Conservation (phyloP, 2,797 vertebrate species). For the Petrocephalus sullivani region DNA sequence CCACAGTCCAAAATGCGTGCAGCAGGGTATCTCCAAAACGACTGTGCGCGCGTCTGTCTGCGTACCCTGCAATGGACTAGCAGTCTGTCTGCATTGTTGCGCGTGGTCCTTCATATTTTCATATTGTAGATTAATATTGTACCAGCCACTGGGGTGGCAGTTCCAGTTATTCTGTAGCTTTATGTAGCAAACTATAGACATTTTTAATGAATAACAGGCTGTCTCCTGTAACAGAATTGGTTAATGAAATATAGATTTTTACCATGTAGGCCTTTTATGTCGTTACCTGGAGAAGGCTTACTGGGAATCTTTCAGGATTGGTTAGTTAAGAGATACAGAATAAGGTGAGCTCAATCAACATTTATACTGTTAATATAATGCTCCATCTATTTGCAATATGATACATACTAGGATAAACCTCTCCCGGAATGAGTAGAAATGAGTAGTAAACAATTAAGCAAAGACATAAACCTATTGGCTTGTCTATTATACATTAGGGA, state of each 20-base stretch:
- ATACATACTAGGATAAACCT: not conserved
- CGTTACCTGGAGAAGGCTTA: not conserved
- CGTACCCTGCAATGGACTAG: not conserved
- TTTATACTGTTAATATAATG: not conserved
- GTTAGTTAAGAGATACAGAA: not conserved
- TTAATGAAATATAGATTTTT: not conserved
- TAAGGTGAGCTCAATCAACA: not conserved
- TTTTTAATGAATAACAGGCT: not conserved
- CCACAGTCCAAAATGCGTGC: not conserved
- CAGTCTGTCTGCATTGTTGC: not conserved
- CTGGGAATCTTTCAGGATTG: not conserved
- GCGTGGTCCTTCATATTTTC: not conserved
- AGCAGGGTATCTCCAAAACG: not conserved
- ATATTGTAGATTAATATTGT: not conserved
- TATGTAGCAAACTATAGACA: not conserved
- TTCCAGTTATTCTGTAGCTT: not conserved
- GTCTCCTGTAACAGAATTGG: not conserved
- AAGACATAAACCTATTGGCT: not conserved
- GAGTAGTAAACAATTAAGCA: not conserved
- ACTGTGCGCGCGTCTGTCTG: not conserved
- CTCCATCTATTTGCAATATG: not conserved
- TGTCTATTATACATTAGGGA: not conserved
- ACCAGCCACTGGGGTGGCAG: not conserved
- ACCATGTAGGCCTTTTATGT: not conserved
- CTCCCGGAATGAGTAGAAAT: not conserved